Evolutionary conservation across 2,113 vertebrate species (phyloP), one percentile per base, ranked within the genome.

Genomic region (Ptilonorhynchus violaceus): DNA sequence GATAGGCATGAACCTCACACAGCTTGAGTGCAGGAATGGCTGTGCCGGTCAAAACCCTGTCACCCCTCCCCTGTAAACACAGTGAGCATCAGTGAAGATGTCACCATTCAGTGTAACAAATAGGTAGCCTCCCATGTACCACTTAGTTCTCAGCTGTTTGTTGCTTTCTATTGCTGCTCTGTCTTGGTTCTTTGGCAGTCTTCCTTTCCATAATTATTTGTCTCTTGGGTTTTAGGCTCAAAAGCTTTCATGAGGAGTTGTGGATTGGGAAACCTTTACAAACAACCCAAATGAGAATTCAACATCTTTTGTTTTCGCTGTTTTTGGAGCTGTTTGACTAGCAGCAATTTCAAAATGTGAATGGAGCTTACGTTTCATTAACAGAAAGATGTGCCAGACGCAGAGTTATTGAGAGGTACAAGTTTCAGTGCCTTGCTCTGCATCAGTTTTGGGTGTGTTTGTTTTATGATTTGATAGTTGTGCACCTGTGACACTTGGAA

Each of bases 311-410:
- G 59, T 90, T 90, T 60, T 91, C 44, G 35, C 2, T 74, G 7
- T 1, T 74, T 93, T 88, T 84, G 53, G 67, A 94, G n/a, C 56
- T 88, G 5, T 80, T 76, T 58, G 27, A 62, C 35, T 52, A 63
- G n/a, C 47, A 94, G 47, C 64, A 91, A 27, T 94, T 93, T 93
- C 44, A 92, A 84, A 94, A 74, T 37, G 72, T 95, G 93, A 96
- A 95, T 91, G 91, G 60, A 92, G 31, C 41, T 96, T 72, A 64
- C 60, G 39, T 89, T 91, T 89, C 73, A 46, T 96, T 91, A 89
- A 85, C 59, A 92, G 75, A 52, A 95, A 60, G 72, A 60, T 70
- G 64, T 39, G 39, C 30, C 72, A 25, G 50, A 59, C 1, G 2
- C 68, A n/a, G 72, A 63, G 50, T 30, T 63, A 3, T 37, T 0